Base-by-base conservation (phyloP, 1,140 invertebrate genomes). In the Drosophila busckii region DNA sequence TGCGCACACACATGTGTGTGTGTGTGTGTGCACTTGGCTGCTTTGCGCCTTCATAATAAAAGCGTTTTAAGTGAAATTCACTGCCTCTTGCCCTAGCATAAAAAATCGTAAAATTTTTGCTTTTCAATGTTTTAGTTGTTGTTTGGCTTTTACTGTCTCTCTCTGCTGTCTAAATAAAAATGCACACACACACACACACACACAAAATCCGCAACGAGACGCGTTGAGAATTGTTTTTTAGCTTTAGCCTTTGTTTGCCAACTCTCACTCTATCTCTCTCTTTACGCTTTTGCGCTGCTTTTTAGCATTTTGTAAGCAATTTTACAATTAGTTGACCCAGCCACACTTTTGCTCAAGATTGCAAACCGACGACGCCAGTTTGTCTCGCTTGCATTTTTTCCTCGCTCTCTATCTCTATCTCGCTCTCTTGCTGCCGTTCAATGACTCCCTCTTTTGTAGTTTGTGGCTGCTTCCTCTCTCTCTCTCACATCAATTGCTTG, bases 11-110 rank as follows among this genome's bases (percentile, higher is more conserved):
- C 31, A 55, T 38, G 20, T 25, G 7, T 19, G 22, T 38, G 34
- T 49, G 32, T 41, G 19, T 38, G 41, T n/a, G n/a, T 34, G 29
- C 31, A 52, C 45, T 44, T 35, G n/a, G 31, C 10, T 48, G 32
- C 55, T 48, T 48, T 54, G 60, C 45, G 48, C 52, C 37, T 31
- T 59, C 58, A 82, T 80, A 80, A 80, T 82, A 80, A 80, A 80
- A 73, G 73, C 65, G 78, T 80, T 80, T 80, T 82, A 80, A 80
- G 73, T 80, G 73, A 80, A 80, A 80, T 80, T 80, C 73, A 80
- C 68, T 69, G 41, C 67, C 73, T 59, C 38, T n/a, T n/a, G n/a
- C n/a, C n/a, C n/a, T 50, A 65, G 48, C 63, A 73, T 78, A 80
- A n/a, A n/a, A n/a, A 78, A 78, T 71, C 71, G 71, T 78, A 78